Percentiles rank a stretch among this genome's conserved stretches.
These are phyloP conservation scores for Gymnopithys bicolor DNA, from an alignment of 2,797 vertebrate species.

Conservation along the genomic window DNA sequence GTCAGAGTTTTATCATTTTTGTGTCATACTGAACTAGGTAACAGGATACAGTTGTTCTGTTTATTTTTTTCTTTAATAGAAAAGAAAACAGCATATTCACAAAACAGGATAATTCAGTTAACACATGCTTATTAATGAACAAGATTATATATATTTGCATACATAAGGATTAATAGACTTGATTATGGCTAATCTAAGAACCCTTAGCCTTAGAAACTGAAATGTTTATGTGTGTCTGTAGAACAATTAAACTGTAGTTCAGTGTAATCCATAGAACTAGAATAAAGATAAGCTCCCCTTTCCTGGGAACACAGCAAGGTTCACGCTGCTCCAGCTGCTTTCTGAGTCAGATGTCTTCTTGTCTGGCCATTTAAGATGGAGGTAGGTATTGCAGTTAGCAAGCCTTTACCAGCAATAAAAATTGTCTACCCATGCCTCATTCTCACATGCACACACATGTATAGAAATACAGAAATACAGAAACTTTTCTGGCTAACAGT, in stretches of 20 bases:
- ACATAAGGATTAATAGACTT: not conserved
- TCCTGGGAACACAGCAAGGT: not conserved
- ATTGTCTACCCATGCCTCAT: not conserved
- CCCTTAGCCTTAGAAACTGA: not conserved
- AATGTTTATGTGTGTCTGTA: not conserved
- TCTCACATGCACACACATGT: not conserved
- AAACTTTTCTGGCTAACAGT: not conserved
- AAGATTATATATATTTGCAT: not conserved
- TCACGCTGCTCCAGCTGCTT: not conserved
- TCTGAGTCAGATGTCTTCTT: not conserved
- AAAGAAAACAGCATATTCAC: not conserved
- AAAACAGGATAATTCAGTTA: not conserved
- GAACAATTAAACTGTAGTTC: not conserved
- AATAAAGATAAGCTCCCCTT: not conserved
- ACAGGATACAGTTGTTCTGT: not conserved
- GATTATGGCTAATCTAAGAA: not conserved
- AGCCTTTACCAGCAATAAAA: not conserved
- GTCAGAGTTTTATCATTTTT: not conserved
- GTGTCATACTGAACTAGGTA: not conserved
- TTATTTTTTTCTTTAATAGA: not conserved
- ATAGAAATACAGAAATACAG: not conserved
- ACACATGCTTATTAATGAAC: not conserved
- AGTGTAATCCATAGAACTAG: not conserved
- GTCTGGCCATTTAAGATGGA: not conserved
- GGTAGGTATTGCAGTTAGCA: not conserved